A percentile compares a stretch with the other conserved stretches of the same genome.
phyloP scores from a whole-genome alignment of 2,797 vertebrate genomes.

The Acridotheres tristis region DNA sequence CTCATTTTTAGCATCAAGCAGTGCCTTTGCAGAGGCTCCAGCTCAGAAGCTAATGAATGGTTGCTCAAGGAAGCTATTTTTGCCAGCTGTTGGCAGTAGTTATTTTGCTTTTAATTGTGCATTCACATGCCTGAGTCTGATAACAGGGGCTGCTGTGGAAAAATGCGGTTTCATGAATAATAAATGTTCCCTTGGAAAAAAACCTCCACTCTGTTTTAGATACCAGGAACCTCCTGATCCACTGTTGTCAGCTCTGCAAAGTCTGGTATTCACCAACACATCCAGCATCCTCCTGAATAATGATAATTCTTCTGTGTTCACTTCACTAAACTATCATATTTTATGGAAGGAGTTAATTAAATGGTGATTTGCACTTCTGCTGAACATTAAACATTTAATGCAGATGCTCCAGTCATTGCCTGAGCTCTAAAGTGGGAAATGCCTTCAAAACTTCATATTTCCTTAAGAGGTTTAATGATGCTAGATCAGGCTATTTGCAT shows the following conservation, averaged over 20 bases:
- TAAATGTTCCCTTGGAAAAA: neutral
- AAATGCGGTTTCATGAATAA: slow-evolving; percentile 29
- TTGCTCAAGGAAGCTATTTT: neutral
- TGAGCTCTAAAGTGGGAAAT: slow-evolving; percentile 61
- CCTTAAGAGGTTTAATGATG: slow-evolving; percentile 69
- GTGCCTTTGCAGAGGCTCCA: neutral
- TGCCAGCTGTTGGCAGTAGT: slow-evolving; percentile 33
- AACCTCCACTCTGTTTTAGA: neutral
- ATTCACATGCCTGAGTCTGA: neutral
- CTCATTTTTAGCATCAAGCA: neutral
- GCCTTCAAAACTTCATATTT: slow-evolving; percentile 68
- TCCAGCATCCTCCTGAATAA: slow-evolving; percentile 38
- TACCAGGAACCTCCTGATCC: neutral
- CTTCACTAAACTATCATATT: slow-evolving; percentile 67
- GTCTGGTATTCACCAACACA: neutral
- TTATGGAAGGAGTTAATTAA: slow-evolving; percentile 73
- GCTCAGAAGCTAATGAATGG: neutral
- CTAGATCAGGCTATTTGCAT: slow-evolving; percentile 66
- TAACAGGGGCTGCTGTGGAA: neutral
- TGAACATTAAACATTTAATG: slow-evolving; percentile 70
- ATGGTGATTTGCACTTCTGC: slow-evolving; percentile 68
- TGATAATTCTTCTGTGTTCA: slow-evolving; percentile 63
- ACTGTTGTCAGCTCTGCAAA: slow-evolving; percentile 13
- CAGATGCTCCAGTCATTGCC: slow-evolving; percentile 67
- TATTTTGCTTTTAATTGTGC: slow-evolving; percentile 36